Base-by-base conservation (phyloP, 1,140 invertebrate genomes). In the Ceratosolen fusciceps region DNA sequence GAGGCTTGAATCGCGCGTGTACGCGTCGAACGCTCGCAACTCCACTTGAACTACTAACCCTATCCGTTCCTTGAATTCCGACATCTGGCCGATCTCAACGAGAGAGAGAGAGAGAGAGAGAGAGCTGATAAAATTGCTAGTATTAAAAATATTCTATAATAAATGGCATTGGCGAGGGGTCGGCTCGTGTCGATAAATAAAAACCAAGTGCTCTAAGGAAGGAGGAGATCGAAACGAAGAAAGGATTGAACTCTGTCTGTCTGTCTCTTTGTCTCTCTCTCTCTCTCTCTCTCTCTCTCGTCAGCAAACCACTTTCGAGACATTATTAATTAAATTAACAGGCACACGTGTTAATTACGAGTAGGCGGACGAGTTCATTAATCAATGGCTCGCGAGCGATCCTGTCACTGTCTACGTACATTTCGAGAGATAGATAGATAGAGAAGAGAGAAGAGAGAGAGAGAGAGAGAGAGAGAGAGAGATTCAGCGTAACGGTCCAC, bases 11-110 rank as follows among this genome's bases (percentile, higher is more conserved):
- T n/a, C n/a, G n/a, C 39, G 12, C 5, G 31, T 31, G 31, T 16
- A 60, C 5, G 5, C 58, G 26, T 31, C 34, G 21, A 5, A 12
- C 31, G n/a, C 34, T 65, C 31, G 29, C 19, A n/a, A 0, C 8
- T 60, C 29, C 29, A 60, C 58, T 60, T 60, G 29, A 60, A 60
- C 58, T 60, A 37, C 14, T 56, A 56, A 56, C 54, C 14, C 21
- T 4, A 56, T 56, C 31, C 34, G n/a, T 37, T 37, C 31, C 0
- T 37, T 21, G 16, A 65, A 65, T 65, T 65, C 21, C 19, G 60
- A 37, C 34, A 65, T 37, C 19, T 65, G 21, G 60, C 26, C 34
- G 19, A 37, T 62, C 29, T 21, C n/a, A n/a, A n/a, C n/a, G n/a
- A n/a, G n/a, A n/a, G n/a, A n/a, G n/a, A n/a, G n/a, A n/a, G n/a